phyloP scores from a whole-genome alignment of 2,888 invertebrate genomes.

The Caenorhabditis sp. region DNA sequence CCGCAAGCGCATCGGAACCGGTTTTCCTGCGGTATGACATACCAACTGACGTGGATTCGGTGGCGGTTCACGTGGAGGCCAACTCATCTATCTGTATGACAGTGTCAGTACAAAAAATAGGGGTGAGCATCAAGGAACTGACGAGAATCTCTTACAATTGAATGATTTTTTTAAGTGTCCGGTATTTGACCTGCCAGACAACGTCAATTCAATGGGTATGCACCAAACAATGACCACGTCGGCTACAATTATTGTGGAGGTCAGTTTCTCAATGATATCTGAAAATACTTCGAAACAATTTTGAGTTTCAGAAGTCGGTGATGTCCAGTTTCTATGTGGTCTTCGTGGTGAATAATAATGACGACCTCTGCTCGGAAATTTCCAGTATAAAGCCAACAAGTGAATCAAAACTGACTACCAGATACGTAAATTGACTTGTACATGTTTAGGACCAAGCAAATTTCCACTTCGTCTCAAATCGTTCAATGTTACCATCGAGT shows the following conservation, averaged over 20 bases:
- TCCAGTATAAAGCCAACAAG: constrained; percentile 50
- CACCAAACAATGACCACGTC: constrained; percentile 86
- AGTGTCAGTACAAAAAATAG: constrained; percentile 87
- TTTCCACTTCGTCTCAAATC: constrained; percentile 33
- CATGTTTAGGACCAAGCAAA: constrained; percentile 35
- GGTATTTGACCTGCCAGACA: constrained; percentile 87
- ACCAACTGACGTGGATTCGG: constrained; percentile 80
- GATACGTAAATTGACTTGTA: too few species aligned
- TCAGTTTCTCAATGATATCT: too few species aligned
- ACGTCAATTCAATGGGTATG: constrained; percentile 85
- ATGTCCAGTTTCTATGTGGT: constrained; percentile 85
- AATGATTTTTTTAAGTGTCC: constrained; percentile 85
- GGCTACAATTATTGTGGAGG: constrained; percentile 85
- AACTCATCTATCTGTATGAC: constrained; percentile 84
- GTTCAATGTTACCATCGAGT: constrained; percentile 56
- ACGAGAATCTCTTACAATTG: background rate
- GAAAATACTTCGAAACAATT: too few species aligned
- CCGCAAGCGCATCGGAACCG: constrained; percentile 82
- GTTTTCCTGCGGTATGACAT: constrained; percentile 84
- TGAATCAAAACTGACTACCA: background rate
- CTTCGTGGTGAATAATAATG: constrained; percentile 85
- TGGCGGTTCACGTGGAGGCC: constrained; percentile 79
- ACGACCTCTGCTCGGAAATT: constrained; percentile 81
- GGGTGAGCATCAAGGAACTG: constrained; percentile 77
- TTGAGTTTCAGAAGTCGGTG: constrained; percentile 80